Evolutionary conservation across 1,140 invertebrate species (phyloP), one percentile per base, ranked within the genome.

Genomic region (Pseudomyrmex cubaensis): DNA sequence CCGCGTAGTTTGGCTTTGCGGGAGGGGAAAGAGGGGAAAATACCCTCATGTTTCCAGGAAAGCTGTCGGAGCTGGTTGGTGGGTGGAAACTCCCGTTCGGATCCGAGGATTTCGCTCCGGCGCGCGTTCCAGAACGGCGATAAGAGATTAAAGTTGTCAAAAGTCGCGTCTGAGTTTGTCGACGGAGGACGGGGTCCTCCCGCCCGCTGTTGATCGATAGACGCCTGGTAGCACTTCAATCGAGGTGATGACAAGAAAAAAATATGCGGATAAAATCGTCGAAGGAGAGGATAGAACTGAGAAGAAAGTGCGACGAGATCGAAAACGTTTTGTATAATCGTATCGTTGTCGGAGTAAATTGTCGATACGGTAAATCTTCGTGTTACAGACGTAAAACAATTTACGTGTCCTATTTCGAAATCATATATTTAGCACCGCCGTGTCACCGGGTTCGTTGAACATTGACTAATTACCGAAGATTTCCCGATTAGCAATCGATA

Each of bases 151-250:
- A 74, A 82, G 70, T 74, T 64, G 57, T 82, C 78, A 74, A 82
- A 82, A 82, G 67, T 82, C 78, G 70, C 78, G 70, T 44, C 57
- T 62, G 78, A 82, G 78, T 74, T 78, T 48, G 76, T 50, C 64
- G 75, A 78, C 48, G 63, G 35, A 77, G 63, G 50, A 35, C 44
- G 17, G 54, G 56, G 52, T 25, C 25, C 25, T 25, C 25, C 64
- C 64, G 57, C 15, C 44, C 52, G 13, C 35, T 46, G 63, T 70
- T 69, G 76, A 78, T 78, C 76, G 76, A 78, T 78, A 70, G 50
- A 59, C 44, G 76, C 52, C 56, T 54, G 76, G 10, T 35, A 69
- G 44, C 44, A 70, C 35, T 78, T 78, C 20, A 9, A 70, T 57
- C 48, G 44, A 67, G 12, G 20, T 17, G 54, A 48, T 13, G 64